Evolutionary conservation across 2,113 vertebrate species (phyloP).

Genomic region (Herpailurus yagouaroundi): DNA sequence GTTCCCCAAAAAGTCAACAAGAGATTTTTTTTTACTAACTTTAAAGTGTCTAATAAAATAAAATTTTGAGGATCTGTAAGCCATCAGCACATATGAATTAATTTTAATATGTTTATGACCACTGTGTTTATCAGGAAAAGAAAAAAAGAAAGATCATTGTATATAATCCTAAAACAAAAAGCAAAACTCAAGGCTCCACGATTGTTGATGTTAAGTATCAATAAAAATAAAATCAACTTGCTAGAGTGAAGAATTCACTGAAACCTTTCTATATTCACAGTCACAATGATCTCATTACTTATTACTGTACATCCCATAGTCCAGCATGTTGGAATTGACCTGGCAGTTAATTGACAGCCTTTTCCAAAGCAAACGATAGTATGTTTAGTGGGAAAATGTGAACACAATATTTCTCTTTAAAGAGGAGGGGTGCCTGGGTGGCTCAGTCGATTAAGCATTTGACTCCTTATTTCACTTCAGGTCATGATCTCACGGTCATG

Average conservation of each 20-base stretch:
- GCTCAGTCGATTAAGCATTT: too few relatives aligned
- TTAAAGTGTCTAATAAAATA: constrained; percentile 5
- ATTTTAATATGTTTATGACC: background rate
- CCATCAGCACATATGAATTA: background rate
- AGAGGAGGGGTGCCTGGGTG: background rate
- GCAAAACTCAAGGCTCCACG: background rate
- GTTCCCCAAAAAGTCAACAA: background rate
- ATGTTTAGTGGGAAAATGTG: background rate
- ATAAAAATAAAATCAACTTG: constrained; percentile 12
- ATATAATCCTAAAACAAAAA: background rate
- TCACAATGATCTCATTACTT: constrained; percentile 17
- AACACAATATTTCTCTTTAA: constrained; percentile 2
- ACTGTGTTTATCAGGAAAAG: background rate
- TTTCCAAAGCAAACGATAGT: constrained; percentile 10
- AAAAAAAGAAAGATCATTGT: background rate
- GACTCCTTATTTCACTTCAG: too few relatives aligned
- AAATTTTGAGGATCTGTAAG: background rate
- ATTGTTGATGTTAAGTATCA: background rate
- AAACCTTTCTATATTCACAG: background rate
- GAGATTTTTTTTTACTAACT: background rate
- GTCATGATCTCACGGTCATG: too few relatives aligned
- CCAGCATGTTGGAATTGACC: background rate
- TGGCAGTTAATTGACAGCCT: background rate
- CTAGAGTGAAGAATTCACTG: background rate
- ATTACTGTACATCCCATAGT: background rate